phyloP scores from a whole-genome alignment of 2,888 invertebrate genomes.

The Nipponacmea schrenckii region DNA sequence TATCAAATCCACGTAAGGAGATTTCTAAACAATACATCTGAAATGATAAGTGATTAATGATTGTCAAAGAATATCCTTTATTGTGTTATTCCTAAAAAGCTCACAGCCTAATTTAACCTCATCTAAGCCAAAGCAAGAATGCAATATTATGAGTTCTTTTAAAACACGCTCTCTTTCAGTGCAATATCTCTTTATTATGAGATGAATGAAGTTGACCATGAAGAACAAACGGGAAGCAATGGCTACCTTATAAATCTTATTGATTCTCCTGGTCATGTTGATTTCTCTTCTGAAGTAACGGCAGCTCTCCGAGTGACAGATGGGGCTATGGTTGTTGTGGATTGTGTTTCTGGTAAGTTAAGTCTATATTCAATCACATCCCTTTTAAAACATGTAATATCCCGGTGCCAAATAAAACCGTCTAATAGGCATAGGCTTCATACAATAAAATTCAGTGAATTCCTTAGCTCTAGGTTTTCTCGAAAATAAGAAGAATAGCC shows the following conservation, averaged over 20 bases:
- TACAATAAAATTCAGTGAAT: too few species aligned
- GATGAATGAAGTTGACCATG: constrained; percentile 76
- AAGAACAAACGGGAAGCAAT: constrained; percentile 75
- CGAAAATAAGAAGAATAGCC: too few species aligned
- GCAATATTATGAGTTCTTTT: too few species aligned
- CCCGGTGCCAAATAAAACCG: too few species aligned
- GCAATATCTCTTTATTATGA: constrained; percentile 99
- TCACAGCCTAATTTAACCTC: constrained; percentile 20
- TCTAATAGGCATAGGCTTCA: too few species aligned
- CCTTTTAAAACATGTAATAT: neutral
- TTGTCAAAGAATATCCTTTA: neutral
- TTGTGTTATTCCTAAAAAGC: neutral
- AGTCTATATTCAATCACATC: neutral
- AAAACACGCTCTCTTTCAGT: constrained; percentile 72
- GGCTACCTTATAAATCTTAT: constrained; percentile 99
- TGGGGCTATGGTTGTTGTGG: constrained; percentile 98
- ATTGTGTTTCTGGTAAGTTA: constrained; percentile 94
- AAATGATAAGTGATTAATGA: neutral
- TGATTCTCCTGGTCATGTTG: constrained; percentile 99
- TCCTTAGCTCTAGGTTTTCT: too few species aligned
- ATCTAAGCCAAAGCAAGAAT: too few species aligned
- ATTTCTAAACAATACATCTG: neutral
- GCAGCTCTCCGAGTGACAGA: constrained; percentile 99
- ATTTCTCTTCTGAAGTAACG: constrained; percentile 99
- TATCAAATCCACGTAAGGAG: constrained; percentile 97